Base-by-base conservation (phyloP, 1,140 invertebrate genomes). In the Bombus affinis region DNA sequence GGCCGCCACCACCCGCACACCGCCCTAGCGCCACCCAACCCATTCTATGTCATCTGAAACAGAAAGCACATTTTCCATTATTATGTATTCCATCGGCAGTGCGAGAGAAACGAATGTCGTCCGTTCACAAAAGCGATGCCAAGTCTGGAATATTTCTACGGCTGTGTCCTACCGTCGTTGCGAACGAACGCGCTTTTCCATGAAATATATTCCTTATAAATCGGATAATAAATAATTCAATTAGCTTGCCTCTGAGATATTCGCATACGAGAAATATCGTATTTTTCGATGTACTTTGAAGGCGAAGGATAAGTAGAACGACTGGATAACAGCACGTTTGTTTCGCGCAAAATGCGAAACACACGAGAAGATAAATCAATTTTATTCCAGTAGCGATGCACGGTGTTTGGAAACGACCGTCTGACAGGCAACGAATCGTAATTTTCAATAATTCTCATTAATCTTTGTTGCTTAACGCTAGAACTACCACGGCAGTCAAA, bases 31-130 rank as follows among this genome's bases (percentile, higher is more conserved):
- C 94, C 94, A 92, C 94, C 94, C 94, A 95, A 95, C 94, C 94
- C 94, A 95, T 95, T 94, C 94, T 95, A 95, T 95, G 94, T 95
- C 94, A 95, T 95, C 94, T 95, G 93, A 85, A 95, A 95, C 92
- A 95, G 83, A 93, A 92, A 90, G 81, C 85, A 76, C 32, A 47
- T 86, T 86, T 82, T 72, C 47, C 42, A 32, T 76, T 74, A 81
- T 81, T 81, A 81, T 15, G 62, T 72, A 42, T 70, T 68, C 18
- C 70, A 42, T 72, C 70, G 3, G 39, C 12, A 12, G 13, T 18
- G 15, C 25, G 1, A 37, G 59, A 28, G 59, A 62, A 62, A 62
- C 59, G 59, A 62, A 62, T 62, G 59, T 62, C 59, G 13, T 62
- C 59, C 18, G n/a, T n/a, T 32, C 47, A 32, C 72, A 74, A 74